Base-by-base conservation (phyloP, 2,797 vertebrate genomes). In the Etheostoma nigrum region DNA sequence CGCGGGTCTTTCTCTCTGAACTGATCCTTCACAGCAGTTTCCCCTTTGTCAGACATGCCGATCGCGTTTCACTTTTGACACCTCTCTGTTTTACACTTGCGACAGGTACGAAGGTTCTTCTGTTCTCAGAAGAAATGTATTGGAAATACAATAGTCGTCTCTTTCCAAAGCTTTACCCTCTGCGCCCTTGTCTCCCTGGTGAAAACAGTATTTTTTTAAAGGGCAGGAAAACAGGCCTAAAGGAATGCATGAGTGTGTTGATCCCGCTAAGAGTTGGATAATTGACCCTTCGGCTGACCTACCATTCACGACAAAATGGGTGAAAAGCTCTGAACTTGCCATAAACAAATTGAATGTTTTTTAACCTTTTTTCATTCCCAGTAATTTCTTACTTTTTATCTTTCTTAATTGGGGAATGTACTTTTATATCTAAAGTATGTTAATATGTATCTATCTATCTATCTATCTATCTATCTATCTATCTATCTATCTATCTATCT, bases 51-150 rank as follows among this genome's bases (percentile, higher is more conserved):
- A 83, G 79, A 84, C 47, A 25, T 59, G 67, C 72, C 30, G 94
- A 94, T 96, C 93, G 51, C 74, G n/a, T 96, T 95, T 95, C 95
- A 84, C 92, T 87, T 93, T 93, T 94, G 92, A 94, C 94, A 94
- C 86, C 88, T 92, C 88, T 86, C 85, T 84, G 84, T 90, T 91
- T 89, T 91, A 83, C 83, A 81, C 84, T 77, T 74, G 87, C 88
- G 82, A 86, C 87, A 92, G 91, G 88, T 91, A 92, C 74, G 86
- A 71, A 87, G 88, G 82, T 88, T 88, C 92, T 86, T 91, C 90
- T 87, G 91, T 91, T 85, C 84, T 79, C 68, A 7, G 74, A 74
- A 87, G 89, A 91, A 91, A 93, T 84, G 79, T 76, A 54, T 85
- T 79, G 78, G 91, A 90, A 88, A 90, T 36, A 14, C 23, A 89